phyloP scores from a whole-genome alignment of 2,113 vertebrate genomes.

The Tachysurus fulvidraco region DNA sequence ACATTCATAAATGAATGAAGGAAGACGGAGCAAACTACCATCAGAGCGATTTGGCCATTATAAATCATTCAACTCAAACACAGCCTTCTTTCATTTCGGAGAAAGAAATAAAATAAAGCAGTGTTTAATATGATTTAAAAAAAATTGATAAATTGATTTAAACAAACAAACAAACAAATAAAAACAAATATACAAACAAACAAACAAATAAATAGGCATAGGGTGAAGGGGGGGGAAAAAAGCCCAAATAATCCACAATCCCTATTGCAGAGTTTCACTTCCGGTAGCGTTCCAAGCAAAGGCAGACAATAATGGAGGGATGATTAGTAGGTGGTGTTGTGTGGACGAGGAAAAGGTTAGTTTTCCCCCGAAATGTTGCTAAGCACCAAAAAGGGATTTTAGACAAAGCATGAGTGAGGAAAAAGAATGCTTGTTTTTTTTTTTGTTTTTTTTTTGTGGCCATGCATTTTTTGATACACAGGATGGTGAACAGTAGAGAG shows the following conservation, averaged over 20 bases:
- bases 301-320: conserved; percentile 75
- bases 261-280: conserved; percentile 24
- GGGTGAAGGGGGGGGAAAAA: neutral
- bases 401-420: conserved; percentile 29
- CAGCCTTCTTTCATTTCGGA: conserved; percentile 24
- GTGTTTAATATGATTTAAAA: conserved; percentile 13
- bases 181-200: neutral
- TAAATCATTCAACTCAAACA: conserved; percentile 21
- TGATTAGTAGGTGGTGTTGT: conserved; percentile 65
- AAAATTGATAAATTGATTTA: too few species aligned
- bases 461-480: conserved; percentile 79
- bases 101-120: conserved; percentile 28
- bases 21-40: conserved; percentile 14
- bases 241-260: conserved; percentile 39
- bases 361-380: conserved; percentile 12
- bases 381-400: conserved; percentile 47
- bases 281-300: conserved; percentile 58
- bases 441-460: conserved; percentile 34
- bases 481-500: conserved; percentile 75
- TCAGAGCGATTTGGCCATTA: conserved; percentile 19
- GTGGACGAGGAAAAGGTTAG: conserved; percentile 29
- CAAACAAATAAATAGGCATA: neutral
- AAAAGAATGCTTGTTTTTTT: neutral
- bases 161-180: neutral
- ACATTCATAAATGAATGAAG: conserved; percentile 30